Evolutionary conservation across 2,113 vertebrate species (phyloP), one percentile per base, ranked within the genome.

Genomic region (Cygnus atratus): DNA sequence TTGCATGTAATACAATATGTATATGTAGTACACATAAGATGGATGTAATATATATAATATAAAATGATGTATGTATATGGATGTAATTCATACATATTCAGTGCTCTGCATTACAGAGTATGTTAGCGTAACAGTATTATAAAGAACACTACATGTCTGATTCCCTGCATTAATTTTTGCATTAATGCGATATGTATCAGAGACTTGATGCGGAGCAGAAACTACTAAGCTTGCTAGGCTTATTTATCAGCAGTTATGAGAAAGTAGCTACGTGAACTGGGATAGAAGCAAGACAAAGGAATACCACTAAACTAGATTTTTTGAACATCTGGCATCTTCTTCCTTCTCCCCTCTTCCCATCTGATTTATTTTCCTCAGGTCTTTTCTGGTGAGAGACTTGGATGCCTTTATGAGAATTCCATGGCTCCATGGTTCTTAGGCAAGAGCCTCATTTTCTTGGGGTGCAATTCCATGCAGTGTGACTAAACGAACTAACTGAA

Each of bases 401-500:
- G 21, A 55, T 68, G 33, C 20, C 18, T 58, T 87, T 81, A 4
- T 78, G 70, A 63, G 33, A 44, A 43, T 35, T 35, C 25, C 35
- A 24, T 61, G 58, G 58, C 11, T 87, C 15, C 5, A 1, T 54
- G 37, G 59, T 37, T 70, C 35, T 84, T 24, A 7, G 44, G 41
- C 33, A 66, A 44, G 73, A 84, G 35, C 37, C 39, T 67, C 44
- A n/a, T 39, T 87, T 62, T 91, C 65, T 70, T 58, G 44, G 13
- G 41, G 5, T 54, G 10, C 39, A 58, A 0, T 81, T 78, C n/a
- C 1, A 0, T 74, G 28, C 6, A 48, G 29, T 0, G 0, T 1
- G 5, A 46, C 33, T 75, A 85, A 82, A 43, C 33, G 65, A 73
- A 85, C 10, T 48, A 55, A 22, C 29, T 57, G 33, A 9, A 28